A percentile compares a stretch with the other conserved stretches of the same genome.
Conservation (phyloP, 53 echinoderm and acorn worm genomes). For the Paelopatides confundens region DNA sequence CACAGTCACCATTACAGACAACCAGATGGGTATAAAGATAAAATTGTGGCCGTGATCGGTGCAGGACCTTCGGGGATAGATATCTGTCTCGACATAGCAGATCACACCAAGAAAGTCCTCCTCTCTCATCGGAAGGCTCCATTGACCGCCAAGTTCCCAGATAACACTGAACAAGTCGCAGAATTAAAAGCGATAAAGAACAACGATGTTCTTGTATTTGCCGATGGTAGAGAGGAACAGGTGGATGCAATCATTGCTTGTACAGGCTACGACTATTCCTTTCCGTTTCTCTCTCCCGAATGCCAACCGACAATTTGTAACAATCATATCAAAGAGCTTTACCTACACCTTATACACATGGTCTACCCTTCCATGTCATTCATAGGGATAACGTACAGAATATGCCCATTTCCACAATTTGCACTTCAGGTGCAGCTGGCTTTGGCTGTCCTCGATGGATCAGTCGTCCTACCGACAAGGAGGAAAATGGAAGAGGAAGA, state of each 20-base stretch:
- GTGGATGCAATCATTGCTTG: constrained; percentile 82
- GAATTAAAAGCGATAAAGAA: constrained; percentile 53
- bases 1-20: constrained; percentile 93
- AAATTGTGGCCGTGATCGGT: constrained; percentile 76
- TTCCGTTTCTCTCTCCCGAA: constrained; percentile 81
- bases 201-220: constrained; percentile 45
- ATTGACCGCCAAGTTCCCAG: constrained; percentile 56
- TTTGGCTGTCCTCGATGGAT: constrained; percentile 71
- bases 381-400: constrained; percentile 69
- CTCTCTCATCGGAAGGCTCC: constrained; percentile 72
- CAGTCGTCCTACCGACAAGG: constrained; percentile 68
- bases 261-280: constrained; percentile 82
- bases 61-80: constrained; percentile 80
- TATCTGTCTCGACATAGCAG: constrained; percentile 70
- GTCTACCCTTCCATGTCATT: constrained; percentile 75
- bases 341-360: constrained; percentile 84
- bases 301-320: constrained; percentile 66
- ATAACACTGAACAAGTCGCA: constrained; percentile 65
- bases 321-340: constrained; percentile 72
- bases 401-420: constrained; percentile 81
- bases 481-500: constrained; percentile 70
- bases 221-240: constrained; percentile 54
- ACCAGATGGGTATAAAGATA: constrained; percentile 66
- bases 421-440: constrained; percentile 63
- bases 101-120: constrained; percentile 58